Evolutionary conservation across 2,113 vertebrate genomes (phyloP).

Genomic region (Nerophis ophidion): DNA sequence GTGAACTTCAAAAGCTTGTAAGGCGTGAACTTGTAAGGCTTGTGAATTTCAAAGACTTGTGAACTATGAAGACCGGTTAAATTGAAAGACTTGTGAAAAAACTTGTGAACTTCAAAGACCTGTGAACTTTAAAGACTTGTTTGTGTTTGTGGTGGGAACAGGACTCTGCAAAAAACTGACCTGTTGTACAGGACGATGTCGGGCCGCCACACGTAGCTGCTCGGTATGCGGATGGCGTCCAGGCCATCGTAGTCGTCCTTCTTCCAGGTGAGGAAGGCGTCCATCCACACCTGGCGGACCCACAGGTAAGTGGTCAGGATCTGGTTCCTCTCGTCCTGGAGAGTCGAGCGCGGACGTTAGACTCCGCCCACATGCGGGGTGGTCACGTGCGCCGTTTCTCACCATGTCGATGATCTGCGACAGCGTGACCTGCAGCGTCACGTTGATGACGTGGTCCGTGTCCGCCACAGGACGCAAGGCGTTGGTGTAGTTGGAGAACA

Average conservation of each 20-base stretch:
- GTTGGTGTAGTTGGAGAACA: constrained; percentile 85
- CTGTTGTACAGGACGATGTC: constrained; percentile 92
- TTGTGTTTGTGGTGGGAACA: not conserved
- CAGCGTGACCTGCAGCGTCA: constrained; percentile 86
- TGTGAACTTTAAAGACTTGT: no score
- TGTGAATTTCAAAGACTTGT: no score
- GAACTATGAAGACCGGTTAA: no score
- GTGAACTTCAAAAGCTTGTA: no score
- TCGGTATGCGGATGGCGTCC: constrained; percentile 84
- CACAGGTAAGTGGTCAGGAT: constrained; percentile 79
- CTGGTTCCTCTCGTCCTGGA: constrained; percentile 70
- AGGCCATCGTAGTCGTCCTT: constrained; percentile 81
- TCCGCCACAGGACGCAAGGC: constrained; percentile 84
- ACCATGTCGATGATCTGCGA: constrained; percentile 97
- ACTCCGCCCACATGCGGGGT: not conserved
- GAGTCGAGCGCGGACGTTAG: not conserved
- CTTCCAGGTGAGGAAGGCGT: constrained; percentile 82
- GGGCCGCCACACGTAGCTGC: constrained; percentile 84
- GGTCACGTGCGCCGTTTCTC: not conserved
- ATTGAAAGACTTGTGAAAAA: no score
- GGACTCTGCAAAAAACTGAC: constrained; percentile 47
- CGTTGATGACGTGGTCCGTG: constrained; percentile 81
- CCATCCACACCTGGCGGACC: constrained; percentile 87
- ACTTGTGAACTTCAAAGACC: no score
- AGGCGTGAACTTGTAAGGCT: no score